Evolutionary conservation across 2,888 invertebrate genomes (phyloP), one percentile per base, ranked within the genome.

Genomic region (Trissolcus japonicus): DNA sequence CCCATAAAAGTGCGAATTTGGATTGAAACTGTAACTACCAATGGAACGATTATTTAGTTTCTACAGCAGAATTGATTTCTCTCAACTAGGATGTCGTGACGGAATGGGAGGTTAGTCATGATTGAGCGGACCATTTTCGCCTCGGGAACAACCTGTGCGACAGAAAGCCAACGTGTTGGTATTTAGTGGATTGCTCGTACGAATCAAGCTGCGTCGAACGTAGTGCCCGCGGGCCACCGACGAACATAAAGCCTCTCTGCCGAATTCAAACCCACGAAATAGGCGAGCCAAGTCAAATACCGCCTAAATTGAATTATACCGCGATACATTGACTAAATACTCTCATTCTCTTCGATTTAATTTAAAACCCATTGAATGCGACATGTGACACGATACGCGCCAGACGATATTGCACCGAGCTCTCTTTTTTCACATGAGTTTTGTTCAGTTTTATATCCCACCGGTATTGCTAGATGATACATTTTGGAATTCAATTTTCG

Each of bases 261-360:
- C 67, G 57, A 71, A 78, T 71, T 63, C 66, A 43, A 65, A 61
- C 53, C 73, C 67, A 72, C 69, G 62, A 69, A 78, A 69, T 73
- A 69, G 78, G 61, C 67, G 78, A 69, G 69, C 61, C 78, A 78
- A 78, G 78, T 74, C 74, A 74, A 78, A 78, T 69, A 78, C 65
- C 71, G 54, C 46, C 68, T 69, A 68, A 77, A 77, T 77, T 77
- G 73, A 77, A 77, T 77, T 77, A 77, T 77, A 68, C 68, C 56
- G 65, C 65, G 77, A 77, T 71, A 68, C 73, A 77, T 77, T 65
- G 77, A 63, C 77, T 62, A 77, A 35, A 35, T 60, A 55, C 56
- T 77, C 35, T 9, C 57, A 68, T 67, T 62, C 68, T 59, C 68
- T 72, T 72, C 72, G 59, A 72, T 77, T 77, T 72, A 63, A 77